phyloP scores from a whole-genome alignment of 2,113 vertebrate species.

The Aspiorhynchus laticeps region DNA sequence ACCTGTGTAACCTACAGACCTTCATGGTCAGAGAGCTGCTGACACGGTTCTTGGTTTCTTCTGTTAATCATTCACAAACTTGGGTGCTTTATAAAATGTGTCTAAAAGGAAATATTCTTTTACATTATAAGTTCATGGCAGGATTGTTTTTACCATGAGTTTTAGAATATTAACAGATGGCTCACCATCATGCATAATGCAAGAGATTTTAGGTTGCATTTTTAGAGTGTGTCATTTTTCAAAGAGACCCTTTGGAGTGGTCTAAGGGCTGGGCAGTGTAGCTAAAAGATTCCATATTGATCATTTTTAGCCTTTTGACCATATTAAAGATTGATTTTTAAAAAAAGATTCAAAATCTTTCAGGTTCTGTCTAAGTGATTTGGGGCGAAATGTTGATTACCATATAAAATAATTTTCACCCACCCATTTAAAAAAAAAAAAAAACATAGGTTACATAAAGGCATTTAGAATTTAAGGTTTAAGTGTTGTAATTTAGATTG shows the following conservation, averaged over 20 bases:
- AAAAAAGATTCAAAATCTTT: background rate
- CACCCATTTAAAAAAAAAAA: background rate
- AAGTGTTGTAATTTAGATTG: background rate
- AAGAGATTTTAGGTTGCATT: conserved; percentile 26
- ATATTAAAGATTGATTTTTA: background rate
- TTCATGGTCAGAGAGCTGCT: background rate
- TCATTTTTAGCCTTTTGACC: background rate
- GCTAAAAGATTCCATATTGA: background rate
- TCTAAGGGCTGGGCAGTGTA: background rate
- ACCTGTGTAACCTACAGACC: background rate
- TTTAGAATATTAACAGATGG: conserved; percentile 29
- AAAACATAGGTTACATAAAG: background rate
- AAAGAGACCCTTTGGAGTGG: background rate
- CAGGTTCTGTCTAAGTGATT: background rate
- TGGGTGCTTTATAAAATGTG: background rate
- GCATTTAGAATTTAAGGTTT: background rate
- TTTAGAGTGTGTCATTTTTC: background rate
- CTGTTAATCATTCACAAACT: background rate
- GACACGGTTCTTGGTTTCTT: background rate
- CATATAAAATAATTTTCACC: background rate
- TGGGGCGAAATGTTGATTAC: background rate
- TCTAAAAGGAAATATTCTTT: background rate
- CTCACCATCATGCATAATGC: conserved; percentile 38
- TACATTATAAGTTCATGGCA: background rate
- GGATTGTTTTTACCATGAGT: background rate